phyloP scores from a whole-genome alignment of 2,888 invertebrate genomes.

The Plebejus argus region DNA sequence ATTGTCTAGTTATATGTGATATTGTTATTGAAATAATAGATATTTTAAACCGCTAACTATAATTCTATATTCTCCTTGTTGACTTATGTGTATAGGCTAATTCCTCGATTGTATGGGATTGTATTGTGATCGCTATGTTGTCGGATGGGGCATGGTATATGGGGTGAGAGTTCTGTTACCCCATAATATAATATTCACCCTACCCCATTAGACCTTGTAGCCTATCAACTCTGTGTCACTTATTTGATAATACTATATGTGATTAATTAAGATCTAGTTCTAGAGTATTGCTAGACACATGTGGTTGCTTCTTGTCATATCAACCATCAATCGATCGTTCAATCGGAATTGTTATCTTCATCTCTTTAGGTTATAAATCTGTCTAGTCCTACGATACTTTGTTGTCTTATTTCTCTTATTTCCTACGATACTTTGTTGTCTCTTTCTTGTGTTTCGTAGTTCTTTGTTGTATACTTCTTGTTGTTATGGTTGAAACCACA shows the following conservation, averaged over 20 bases:
- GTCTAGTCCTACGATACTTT: not conserved
- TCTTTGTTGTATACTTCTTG: no score
- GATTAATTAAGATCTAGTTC: conserved; percentile 8
- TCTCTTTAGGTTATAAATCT: not conserved
- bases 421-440: not conserved
- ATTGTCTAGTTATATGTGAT: conserved; percentile 79
- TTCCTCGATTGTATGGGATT: conserved; percentile 26
- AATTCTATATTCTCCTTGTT: conserved; percentile 75
- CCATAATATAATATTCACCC: not conserved
- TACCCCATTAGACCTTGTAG: not conserved
- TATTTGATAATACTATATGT: conserved; percentile 29
- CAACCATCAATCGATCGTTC: conserved; percentile 7
- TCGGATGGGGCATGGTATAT: not conserved
- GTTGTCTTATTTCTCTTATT: no score
- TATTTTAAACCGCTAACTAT: conserved; percentile 68
- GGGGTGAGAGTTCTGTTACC: conserved; percentile 1
- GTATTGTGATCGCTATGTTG: not conserved
- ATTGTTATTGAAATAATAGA: conserved; percentile 78
- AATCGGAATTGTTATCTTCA: conserved; percentile 1
- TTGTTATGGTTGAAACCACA: not conserved
- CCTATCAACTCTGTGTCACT: conserved; percentile 15
- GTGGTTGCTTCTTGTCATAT: conserved; percentile 20
- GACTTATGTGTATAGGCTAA: conserved; percentile 71
- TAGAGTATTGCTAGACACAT: conserved; percentile 21
- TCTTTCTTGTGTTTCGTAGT: not conserved